Percentiles rank a stretch among this genome's conserved stretches.
These are phyloP conservation scores for Pseudorectes ferrugineus DNA, from an alignment of 2,113 vertebrate species.

Conservation along the genomic window DNA sequence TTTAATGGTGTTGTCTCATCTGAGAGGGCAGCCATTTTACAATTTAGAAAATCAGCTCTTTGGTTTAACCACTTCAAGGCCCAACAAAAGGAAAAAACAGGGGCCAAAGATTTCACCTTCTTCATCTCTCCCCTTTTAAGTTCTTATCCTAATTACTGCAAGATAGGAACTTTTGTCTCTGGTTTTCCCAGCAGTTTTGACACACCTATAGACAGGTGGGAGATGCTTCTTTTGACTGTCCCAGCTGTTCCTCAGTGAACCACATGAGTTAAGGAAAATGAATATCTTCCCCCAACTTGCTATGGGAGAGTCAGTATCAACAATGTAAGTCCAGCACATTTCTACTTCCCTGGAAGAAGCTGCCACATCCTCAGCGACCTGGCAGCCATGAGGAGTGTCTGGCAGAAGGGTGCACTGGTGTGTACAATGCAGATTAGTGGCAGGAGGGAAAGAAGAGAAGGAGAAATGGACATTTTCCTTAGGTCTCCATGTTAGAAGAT, in stretches of 20 bases:
- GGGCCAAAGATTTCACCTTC: neutral
- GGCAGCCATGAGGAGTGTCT: neutral
- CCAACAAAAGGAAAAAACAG: neutral
- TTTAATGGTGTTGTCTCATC: neutral
- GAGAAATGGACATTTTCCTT: neutral
- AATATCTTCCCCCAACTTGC: neutral
- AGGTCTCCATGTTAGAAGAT: neutral
- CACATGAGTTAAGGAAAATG: neutral
- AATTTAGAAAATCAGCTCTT: neutral
- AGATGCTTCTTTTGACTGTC: neutral
- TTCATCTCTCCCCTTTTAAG: rapidly evolving
- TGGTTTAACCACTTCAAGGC: neutral
- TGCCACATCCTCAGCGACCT: neutral
- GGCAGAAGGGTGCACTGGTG: neutral
- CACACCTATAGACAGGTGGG: neutral
- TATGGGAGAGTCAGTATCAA: neutral
- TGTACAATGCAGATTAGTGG: neutral
- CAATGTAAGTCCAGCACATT: neutral
- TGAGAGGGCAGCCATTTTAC: neutral
- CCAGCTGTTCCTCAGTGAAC: neutral
- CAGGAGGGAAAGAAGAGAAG: neutral
- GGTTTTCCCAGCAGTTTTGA: neutral
- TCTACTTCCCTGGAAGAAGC: neutral
- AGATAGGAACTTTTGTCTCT: neutral
- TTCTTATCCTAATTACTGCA: neutral